These are phyloP conservation scores for Anolis carolinensis DNA, from an alignment of 2,113 vertebrate species.

Conservation along the genomic window DNA sequence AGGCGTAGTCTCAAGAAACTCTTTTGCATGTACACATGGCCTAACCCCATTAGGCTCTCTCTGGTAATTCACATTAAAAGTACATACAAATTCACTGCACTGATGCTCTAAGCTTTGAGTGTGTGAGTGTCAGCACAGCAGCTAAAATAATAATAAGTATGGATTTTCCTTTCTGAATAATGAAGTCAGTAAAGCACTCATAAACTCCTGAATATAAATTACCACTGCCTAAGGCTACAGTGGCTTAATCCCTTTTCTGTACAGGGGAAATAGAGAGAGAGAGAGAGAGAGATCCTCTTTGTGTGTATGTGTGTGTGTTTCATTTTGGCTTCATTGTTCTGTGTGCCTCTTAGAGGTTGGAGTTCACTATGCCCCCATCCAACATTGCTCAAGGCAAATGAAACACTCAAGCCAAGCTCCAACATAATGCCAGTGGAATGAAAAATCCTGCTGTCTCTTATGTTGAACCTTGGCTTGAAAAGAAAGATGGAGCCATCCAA, in stretches of 20 bases:
- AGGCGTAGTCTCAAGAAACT: background rate
- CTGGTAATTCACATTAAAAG: slow-evolving; percentile 32
- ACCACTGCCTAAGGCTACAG: slow-evolving; percentile 37
- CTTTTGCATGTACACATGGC: background rate
- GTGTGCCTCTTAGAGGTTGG: slow-evolving; percentile 16
- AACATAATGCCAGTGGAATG: no score
- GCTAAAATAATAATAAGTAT: slow-evolving; percentile 56
- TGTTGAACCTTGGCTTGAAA: no score
- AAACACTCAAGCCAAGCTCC: background rate
- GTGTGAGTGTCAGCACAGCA: slow-evolving; percentile 25
- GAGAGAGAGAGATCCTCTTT: slow-evolving; percentile 6
- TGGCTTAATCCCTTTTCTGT: slow-evolving; percentile 54
- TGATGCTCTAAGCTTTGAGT: slow-evolving; percentile 38
- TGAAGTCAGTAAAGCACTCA: slow-evolving; percentile 60
- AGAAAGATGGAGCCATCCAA: no score
- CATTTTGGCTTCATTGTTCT: slow-evolving; percentile 8
- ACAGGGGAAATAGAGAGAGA: slow-evolving; percentile 29
- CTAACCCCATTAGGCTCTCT: background rate
- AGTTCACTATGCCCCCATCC: background rate
- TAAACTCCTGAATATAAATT: slow-evolving; percentile 60
- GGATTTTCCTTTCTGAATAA: slow-evolving; percentile 62
- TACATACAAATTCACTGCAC: slow-evolving; percentile 18
- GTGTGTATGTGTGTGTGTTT: slow-evolving; percentile 10
- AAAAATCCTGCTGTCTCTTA: no score
- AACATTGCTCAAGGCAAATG: background rate